phyloP scores from a whole-genome alignment of 2,888 invertebrate species.

The Tipula confusa region DNA sequence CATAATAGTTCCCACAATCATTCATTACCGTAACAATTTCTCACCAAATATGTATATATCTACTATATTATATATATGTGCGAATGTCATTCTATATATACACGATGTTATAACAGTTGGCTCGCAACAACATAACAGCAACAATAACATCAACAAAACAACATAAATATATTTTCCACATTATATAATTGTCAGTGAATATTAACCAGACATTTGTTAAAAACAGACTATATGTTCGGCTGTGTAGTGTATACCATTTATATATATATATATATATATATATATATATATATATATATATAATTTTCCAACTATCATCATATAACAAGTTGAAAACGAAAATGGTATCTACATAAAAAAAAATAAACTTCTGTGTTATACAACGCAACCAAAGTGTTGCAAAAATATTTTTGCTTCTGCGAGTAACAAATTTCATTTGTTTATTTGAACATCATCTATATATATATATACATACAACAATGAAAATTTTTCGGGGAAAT shows the following conservation, averaged over 20 bases:
- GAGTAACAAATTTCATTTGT: conserved; percentile 20
- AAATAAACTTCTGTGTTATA: neutral
- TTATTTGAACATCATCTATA: neutral
- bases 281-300: neutral
- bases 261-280: neutral
- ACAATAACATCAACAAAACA: neutral
- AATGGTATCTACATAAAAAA: neutral
- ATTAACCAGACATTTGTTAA: conserved; percentile 25
- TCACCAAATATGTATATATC: neutral
- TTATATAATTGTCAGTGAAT: conserved; percentile 25
- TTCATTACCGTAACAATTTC: neutral
- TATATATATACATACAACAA: neutral
- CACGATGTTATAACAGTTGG: neutral
- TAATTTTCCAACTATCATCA: conserved; percentile 6
- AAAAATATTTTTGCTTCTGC: conserved; percentile 20
- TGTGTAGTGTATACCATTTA: neutral
- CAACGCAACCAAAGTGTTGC: conserved; percentile 20
- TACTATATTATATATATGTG: neutral
- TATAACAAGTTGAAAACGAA: conserved; percentile 4
- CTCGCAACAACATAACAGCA: neutral
- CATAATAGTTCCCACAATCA: neutral
- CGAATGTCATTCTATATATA: neutral
- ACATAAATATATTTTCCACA: conserved; percentile 20
- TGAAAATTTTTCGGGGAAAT: conserved; percentile 1
- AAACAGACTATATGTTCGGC: neutral